These are phyloP conservation scores for Diadophis punctatus DNA, from an alignment of 2,113 vertebrate genomes.

Conservation along the genomic window DNA sequence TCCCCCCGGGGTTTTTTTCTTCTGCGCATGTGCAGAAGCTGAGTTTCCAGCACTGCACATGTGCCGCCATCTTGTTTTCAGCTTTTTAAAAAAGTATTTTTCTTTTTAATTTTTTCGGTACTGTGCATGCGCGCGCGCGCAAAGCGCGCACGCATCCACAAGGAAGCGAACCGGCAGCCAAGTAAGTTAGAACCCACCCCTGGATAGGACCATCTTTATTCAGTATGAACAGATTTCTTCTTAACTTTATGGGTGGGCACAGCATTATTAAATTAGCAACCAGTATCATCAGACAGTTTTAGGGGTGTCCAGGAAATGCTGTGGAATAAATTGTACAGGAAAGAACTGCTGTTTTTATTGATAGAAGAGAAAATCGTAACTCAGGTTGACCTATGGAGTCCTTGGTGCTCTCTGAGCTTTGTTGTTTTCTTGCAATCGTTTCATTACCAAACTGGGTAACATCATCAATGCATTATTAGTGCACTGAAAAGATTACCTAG, in stretches of 20 bases:
- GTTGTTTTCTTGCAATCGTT: background rate
- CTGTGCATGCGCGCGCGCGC: no score
- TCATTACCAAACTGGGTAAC: background rate
- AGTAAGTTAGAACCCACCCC: no score
- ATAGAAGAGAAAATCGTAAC: background rate
- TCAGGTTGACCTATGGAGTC: background rate
- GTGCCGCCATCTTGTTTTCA: no score
- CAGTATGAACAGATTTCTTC: background rate
- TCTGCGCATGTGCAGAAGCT: no score
- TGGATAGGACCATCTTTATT: background rate
- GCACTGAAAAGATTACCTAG: no score
- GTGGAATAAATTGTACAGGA: background rate
- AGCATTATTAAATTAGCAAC: background rate
- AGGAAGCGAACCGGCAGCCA: no score
- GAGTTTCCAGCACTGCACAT: no score
- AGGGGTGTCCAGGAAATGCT: background rate
- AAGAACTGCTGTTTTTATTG: background rate
- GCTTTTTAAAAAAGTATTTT: no score
- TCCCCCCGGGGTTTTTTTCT: no score
- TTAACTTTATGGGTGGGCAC: background rate
- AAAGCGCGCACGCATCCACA: no score
- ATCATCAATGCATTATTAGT: background rate
- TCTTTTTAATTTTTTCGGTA: no score
- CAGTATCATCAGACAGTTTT: background rate
- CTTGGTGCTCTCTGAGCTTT: background rate